Base-by-base conservation (phyloP, 2,797 vertebrate genomes). In the Liasis olivaceus region DNA sequence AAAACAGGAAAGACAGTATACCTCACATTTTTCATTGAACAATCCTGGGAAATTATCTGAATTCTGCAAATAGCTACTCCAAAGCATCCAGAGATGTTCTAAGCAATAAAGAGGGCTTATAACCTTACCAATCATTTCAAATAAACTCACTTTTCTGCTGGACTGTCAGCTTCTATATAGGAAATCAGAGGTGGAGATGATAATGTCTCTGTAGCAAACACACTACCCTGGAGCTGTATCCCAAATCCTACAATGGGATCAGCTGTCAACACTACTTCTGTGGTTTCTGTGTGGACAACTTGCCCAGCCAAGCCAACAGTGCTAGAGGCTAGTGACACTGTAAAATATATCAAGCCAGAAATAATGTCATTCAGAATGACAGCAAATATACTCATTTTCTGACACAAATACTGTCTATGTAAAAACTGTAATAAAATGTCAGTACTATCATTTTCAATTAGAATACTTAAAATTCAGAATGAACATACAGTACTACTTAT, bases 261-360 rank as follows among this genome's bases (percentile, higher is more conserved):
- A n/a, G 99, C 99, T 36, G 98, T 98, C 97, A 99, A 97, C 93
- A 96, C 97, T 12, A 99, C 99, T 97, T 99, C 99, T 0, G 99
- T 99, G 94, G 98, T 99, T 97, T 99, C 99, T 0, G 99, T 99
- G 97, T 99, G 99, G 81, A 99, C 99, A 6, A 99, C 99, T 97
- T 99, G 99, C 54, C 99, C 99, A 0, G 99, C 98, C 91, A 99
- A 97, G 26, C 99, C 99, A 90, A 99, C 98, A 0, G 99, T 99
- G 97, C 99, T 99, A 94, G 99, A 99, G 56, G 99, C 99, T 95
- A 99, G 98, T 89, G 99, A 99, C 97, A 99, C 99, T 99, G 95
- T 0, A 97, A 96, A 95, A 96, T 69, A 95, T 94, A 94, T 95
- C 94, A 96, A 54, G 95, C 0, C 72, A 87, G 92, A 93, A 94